phyloP scores from a whole-genome alignment of 2,113 vertebrate species.

The Poeciliopsis retropinna region DNA sequence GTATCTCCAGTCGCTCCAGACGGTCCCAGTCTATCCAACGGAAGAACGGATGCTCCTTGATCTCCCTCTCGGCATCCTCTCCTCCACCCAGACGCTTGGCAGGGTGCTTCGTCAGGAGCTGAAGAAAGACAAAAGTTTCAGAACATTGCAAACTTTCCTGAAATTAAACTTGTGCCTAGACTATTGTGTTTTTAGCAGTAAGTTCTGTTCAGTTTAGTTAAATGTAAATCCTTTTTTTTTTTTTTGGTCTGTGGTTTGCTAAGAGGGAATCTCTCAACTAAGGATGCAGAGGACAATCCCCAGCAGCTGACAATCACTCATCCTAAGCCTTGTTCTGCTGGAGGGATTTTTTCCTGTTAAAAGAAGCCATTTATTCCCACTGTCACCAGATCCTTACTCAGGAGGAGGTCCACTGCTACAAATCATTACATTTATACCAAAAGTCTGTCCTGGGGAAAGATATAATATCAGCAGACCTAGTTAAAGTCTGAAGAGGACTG shows the following conservation, averaged over 20 bases:
- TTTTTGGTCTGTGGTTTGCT: background rate
- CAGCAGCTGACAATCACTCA: no score
- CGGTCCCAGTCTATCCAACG: slow-evolving; percentile 94
- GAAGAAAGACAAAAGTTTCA: background rate
- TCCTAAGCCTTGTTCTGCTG: no score
- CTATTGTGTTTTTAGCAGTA: background rate
- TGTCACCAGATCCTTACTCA: no score
- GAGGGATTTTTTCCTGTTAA: background rate
- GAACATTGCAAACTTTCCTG: background rate
- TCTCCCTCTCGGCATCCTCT: slow-evolving; percentile 85
- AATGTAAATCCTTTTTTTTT: background rate
- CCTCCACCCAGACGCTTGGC: slow-evolving; percentile 87
- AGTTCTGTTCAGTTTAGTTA: background rate
- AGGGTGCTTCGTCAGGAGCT: slow-evolving; percentile 91
- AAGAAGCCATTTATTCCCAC: background rate
- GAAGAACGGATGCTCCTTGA: slow-evolving; percentile 89
- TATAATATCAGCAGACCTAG: no score
- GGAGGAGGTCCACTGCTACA: no score
- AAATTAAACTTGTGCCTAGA: background rate
- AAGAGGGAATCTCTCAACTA: background rate
- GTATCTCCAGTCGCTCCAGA: slow-evolving; percentile 88
- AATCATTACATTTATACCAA: no score
- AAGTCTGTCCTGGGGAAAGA: no score
- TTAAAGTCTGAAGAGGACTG: no score
- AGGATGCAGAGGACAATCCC: background rate